A percentile compares a stretch with the other conserved stretches of the same genome.
These are phyloP conservation scores for Zoanthus solanderi DNA, from an alignment of 92 coral and sea anemone genomes.

Conservation along the genomic window DNA sequence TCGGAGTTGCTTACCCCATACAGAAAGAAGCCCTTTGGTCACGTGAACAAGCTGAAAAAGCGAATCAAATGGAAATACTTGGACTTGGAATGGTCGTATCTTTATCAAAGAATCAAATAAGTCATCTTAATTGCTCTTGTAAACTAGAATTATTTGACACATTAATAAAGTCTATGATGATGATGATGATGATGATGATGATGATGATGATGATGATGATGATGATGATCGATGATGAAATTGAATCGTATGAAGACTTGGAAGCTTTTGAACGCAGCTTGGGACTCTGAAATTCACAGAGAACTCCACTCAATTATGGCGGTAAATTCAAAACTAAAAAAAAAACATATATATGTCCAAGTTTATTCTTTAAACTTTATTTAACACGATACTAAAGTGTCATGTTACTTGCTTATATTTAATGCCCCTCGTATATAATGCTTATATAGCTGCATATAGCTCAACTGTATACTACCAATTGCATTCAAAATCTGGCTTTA, in stretches of 20 bases:
- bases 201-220: too few species aligned
- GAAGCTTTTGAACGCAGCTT: neutral
- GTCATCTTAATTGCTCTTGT: neutral
- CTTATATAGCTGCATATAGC: constrained; percentile 2
- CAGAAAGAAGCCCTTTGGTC: neutral
- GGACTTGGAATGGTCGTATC: constrained; percentile 11
- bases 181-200: too few species aligned
- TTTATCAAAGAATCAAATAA: neutral
- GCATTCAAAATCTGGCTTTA: constrained; percentile 11
- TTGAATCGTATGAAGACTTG: neutral
- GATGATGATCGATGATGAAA: neutral
- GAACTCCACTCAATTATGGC: neutral
- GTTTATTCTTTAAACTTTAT: neutral
- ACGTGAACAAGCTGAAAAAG: neutral
- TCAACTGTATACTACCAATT: neutral
- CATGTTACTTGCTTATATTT: neutral
- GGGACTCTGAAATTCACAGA: neutral
- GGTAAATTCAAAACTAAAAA: neutral
- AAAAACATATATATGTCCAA: neutral
- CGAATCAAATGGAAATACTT: constrained; percentile 11
- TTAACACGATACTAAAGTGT: neutral
- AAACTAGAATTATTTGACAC: too few species aligned
- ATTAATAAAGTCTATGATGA: too few species aligned
- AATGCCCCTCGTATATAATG: constrained; percentile 1
- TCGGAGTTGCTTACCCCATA: neutral